phyloP scores from a whole-genome alignment of 2,113 vertebrate genomes.

The Lipophrys pholis region DNA sequence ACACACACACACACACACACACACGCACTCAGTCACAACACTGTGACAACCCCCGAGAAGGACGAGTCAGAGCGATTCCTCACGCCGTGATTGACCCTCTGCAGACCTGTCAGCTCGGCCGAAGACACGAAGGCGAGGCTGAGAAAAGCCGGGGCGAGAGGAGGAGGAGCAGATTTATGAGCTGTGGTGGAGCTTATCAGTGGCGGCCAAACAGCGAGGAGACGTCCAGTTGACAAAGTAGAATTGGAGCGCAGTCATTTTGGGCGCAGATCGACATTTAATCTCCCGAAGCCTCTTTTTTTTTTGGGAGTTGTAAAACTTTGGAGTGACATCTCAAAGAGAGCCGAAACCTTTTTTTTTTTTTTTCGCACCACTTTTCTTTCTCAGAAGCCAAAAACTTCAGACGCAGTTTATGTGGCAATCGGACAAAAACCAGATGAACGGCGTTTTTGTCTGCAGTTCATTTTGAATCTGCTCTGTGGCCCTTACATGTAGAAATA shows the following conservation, averaged over 20 bases:
- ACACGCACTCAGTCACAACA: conserved; percentile 16
- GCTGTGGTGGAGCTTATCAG: conserved; percentile 51
- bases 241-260: conserved; percentile 23
- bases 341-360: neutral
- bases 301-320: conserved; percentile 12
- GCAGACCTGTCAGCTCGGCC: conserved; percentile 29
- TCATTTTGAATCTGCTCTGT: no score
- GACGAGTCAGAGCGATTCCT: conserved; percentile 56
- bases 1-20: neutral
- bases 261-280: conserved; percentile 26
- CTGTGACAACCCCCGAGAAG: conserved; percentile 59
- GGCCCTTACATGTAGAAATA: no score
- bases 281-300: conserved; percentile 24
- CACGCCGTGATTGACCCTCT: conserved; percentile 33
- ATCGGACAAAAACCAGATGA: no score
- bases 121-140: neutral
- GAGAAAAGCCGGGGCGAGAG: conserved; percentile 25
- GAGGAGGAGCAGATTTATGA: conserved; percentile 40
- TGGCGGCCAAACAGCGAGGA: conserved; percentile 39
- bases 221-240: conserved; percentile 39
- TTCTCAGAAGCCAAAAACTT: neutral
- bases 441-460: no score
- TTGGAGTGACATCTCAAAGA: conserved; percentile 18
- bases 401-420: neutral
- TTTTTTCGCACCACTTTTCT: neutral